Evolutionary conservation across 2,113 vertebrate genomes (phyloP), one percentile per base, ranked within the genome.

Genomic region (Eulacestoma nigropectus): DNA sequence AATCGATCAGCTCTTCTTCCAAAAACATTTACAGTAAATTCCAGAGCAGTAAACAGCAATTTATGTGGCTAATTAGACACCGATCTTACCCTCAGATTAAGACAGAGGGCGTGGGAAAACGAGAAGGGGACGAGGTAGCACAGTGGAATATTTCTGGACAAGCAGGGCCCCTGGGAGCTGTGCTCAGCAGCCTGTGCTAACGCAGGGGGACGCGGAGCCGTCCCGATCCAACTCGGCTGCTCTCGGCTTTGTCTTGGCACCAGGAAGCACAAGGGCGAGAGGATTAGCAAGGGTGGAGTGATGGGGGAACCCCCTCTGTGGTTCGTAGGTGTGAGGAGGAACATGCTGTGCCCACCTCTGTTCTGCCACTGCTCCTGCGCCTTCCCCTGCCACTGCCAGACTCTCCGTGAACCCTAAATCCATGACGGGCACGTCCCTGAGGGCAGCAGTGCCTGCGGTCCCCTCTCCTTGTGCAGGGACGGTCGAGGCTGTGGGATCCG

Each of bases 21-120:
- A 75, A 10, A 70, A 78, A 52, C 30, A 59, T 63, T 70, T 81
- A 23, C 50, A 47, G 64, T 69, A 60, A 37, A 29, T 80, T 89
- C 75, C 3, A 10, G 69, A 67, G 73, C 63, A 89, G 77, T 64
- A 62, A 87, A 56, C 55, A 53, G 63, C 83, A 88, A 57, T 42
- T 89, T 64, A 20, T 70, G 77, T 57, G 56, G 56, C 73, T 87
- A 33, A 89, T 75, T 69, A 78, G 65, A 50, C 53, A 55, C 80
- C 70, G 84, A 50, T 89, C 42, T 74, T 70, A 33, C 84, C 50
- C 84, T 93, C 23, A 16, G 64, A 63, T 89, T 73, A 70, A 89
- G 80, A 37, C 52, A 84, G 93, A 70, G 95, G 53, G 76, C 32
- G 3, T 95, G 89, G 68, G 83, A 95, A 92, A 92, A 52, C 0